phyloP scores from a whole-genome alignment of 2,888 invertebrate species.

The Caenorhabditis drosophilae region DNA sequence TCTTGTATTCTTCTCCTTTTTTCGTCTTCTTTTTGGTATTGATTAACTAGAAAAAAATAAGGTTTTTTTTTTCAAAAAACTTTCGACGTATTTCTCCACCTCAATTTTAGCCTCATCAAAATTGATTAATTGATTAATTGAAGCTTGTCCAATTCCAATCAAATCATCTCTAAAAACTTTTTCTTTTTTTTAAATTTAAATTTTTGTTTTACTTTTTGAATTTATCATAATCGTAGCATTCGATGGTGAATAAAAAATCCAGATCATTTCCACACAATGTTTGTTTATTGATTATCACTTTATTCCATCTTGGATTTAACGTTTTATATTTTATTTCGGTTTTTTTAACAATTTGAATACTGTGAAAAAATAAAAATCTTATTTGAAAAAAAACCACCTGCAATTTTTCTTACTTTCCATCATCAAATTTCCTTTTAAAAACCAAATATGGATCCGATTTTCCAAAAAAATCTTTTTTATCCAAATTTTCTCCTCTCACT shows the following conservation, averaged over 20 bases:
- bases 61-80: no score
- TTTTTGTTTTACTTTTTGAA: slow-evolving; percentile 32
- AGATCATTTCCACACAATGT: slow-evolving; percentile 72
- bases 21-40: slow-evolving; percentile 72
- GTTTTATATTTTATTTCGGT: slow-evolving; percentile 74
- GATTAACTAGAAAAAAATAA: slow-evolving; percentile 70
- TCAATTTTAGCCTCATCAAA: no score
- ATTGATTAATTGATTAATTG: slow-evolving; percentile 47
- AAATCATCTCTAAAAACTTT: slow-evolving; percentile 70
- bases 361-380: no score
- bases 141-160: slow-evolving; percentile 72
- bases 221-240: slow-evolving; percentile 73
- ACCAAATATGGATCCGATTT: slow-evolving; percentile 65
- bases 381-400: no score
- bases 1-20: slow-evolving; percentile 71
- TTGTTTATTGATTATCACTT: slow-evolving; percentile 71
- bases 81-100: no score
- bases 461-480: slow-evolving; percentile 64
- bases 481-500: slow-evolving; percentile 38
- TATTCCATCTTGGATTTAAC: slow-evolving; percentile 74
- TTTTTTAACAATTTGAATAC: slow-evolving; percentile 55
- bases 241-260: slow-evolving; percentile 67
- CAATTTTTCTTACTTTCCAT: no score
- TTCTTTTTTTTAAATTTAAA: neutral
- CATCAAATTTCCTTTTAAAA: slow-evolving; percentile 56